Evolutionary conservation across 2,797 vertebrate species (phyloP).

Genomic region (Cottoperca gobio): DNA sequence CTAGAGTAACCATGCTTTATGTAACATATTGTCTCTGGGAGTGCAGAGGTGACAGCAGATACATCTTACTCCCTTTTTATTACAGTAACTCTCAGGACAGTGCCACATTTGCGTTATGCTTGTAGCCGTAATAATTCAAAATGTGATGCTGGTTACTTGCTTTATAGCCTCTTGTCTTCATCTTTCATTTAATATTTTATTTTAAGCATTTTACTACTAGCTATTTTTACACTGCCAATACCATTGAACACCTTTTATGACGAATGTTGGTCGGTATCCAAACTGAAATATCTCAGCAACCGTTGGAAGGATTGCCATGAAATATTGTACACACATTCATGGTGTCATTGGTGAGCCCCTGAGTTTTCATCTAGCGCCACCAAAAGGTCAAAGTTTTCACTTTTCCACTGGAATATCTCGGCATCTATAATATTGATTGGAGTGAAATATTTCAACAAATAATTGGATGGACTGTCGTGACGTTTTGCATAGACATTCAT

Average conservation of each 20-base stretch:
- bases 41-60: slow-evolving; percentile 20
- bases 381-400: too few species aligned
- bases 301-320: too few species aligned
- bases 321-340: too few species aligned
- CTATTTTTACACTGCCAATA: background rate
- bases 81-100: slow-evolving; percentile 16
- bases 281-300: too few species aligned
- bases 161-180: background rate
- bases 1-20: background rate
- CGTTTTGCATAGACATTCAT: too few species aligned
- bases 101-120: background rate
- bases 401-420: background rate
- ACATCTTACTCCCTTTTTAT: slow-evolving; percentile 9
- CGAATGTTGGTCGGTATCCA: rapidly evolving
- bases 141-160: background rate
- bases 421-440: background rate
- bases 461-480: too few species aligned
- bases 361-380: too few species aligned
- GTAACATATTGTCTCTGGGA: slow-evolving; percentile 23
- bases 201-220: background rate
- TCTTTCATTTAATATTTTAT: slow-evolving; percentile 5
- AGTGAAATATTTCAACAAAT: too few species aligned
- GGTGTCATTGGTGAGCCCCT: too few species aligned
- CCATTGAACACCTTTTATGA: too few species aligned
- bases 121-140: background rate